A percentile compares a stretch with the other conserved stretches of the same genome.
Evolutionary conservation across 2,797 vertebrate species (phyloP).

Genomic region (Danionella dracula): DNA sequence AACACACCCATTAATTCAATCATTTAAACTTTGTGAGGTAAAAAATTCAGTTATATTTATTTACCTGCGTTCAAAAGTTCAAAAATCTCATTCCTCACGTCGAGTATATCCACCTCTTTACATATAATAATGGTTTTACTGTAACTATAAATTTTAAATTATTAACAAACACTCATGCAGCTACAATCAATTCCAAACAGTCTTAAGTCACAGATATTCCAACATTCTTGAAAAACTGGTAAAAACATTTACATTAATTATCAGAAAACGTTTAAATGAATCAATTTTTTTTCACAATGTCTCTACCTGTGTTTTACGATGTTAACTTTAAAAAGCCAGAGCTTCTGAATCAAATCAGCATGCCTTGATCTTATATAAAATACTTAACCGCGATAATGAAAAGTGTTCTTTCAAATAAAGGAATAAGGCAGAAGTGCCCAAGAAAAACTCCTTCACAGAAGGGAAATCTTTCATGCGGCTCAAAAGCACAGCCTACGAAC

Average conservation of each 20-base stretch:
- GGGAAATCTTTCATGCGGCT: conserved; percentile 32
- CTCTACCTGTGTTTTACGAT: too few relatives aligned
- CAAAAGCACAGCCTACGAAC: neutral
- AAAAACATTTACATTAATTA: neutral
- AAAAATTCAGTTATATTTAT: too few relatives aligned
- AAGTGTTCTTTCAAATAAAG: neutral
- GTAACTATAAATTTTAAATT: too few relatives aligned
- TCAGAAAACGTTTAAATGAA: too few relatives aligned
- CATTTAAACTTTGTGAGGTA: too few relatives aligned
- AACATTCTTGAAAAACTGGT: neutral
- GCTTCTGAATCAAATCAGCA: neutral
- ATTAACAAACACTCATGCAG: neutral
- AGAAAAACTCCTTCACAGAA: conserved; percentile 54
- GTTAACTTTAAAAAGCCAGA: neutral
- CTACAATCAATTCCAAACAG: neutral
- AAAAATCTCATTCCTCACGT: too few relatives aligned
- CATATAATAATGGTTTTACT: neutral
- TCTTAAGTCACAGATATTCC: neutral
- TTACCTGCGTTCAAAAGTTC: too few relatives aligned
- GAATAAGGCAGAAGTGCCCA: conserved; percentile 4
- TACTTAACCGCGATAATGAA: neutral
- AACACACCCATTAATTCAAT: too few relatives aligned
- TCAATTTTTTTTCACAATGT: too few relatives aligned
- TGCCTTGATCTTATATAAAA: neutral
- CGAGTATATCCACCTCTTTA: neutral